Percentiles rank a stretch among this genome's conserved stretches.
phyloP scores from a whole-genome alignment of 2,888 invertebrate genomes.

The Cremastinae sp. region DNA sequence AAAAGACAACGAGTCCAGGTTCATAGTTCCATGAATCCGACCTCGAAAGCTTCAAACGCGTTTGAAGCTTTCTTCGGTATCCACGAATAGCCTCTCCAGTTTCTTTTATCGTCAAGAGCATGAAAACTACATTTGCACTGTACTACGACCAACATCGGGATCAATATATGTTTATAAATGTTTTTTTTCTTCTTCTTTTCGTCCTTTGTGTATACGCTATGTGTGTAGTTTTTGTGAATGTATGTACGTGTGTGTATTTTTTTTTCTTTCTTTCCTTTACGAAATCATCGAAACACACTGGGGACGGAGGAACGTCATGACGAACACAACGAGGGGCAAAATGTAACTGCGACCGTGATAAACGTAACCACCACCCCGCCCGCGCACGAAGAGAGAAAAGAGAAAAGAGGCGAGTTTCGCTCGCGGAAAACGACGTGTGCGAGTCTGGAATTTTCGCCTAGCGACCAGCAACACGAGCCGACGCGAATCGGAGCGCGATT shows the following conservation, averaged over 20 bases:
- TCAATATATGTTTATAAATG: conserved; percentile 69
- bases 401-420: neutral
- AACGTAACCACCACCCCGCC: conserved; percentile 26
- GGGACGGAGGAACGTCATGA: conserved; percentile 79
- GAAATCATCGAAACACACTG: conserved; percentile 33
- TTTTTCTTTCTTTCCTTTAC: conserved; percentile 15
- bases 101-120: conserved; percentile 80
- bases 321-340: conserved; percentile 69
- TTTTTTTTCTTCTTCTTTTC: conserved; percentile 18
- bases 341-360: conserved; percentile 32
- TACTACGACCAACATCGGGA: conserved; percentile 82
- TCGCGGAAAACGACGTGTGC: conserved; percentile 7
- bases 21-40: conserved; percentile 97
- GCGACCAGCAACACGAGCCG: conserved; percentile 48
- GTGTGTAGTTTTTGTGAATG: conserved; percentile 12
- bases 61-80: conserved; percentile 95
- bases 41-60: conserved; percentile 97
- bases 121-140: conserved; percentile 81
- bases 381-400: neutral
- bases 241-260: conserved; percentile 57
- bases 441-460: conserved; percentile 30
- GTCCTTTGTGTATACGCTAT: conserved; percentile 11
- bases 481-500: conserved; percentile 10
- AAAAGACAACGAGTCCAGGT: conserved; percentile 99
- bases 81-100: conserved; percentile 84